phyloP scores from a whole-genome alignment of 2,797 vertebrate genomes.

The Psittacula derbiana region DNA sequence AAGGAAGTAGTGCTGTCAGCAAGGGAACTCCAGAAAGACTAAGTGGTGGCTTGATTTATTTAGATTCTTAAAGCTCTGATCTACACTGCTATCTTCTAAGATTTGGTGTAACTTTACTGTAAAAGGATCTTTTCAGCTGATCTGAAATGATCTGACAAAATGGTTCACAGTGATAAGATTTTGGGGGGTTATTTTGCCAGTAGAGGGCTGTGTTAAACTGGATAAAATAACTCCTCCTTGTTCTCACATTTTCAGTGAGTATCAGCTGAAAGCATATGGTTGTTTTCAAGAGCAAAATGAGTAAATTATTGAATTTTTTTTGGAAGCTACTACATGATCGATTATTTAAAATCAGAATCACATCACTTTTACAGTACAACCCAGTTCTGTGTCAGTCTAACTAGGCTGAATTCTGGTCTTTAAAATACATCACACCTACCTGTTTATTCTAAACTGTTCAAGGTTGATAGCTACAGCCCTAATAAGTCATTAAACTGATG shows the following conservation, averaged over 20 bases:
- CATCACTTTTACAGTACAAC: not conserved
- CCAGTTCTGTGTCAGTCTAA: not conserved
- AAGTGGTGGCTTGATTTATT: not conserved
- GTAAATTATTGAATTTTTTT: conserved; percentile 52
- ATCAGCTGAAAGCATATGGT: conserved; percentile 26
- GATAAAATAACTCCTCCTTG: conserved; percentile 37
- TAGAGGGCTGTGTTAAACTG: conserved; percentile 78
- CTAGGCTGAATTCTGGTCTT: conserved; percentile 14
- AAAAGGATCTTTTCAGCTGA: not conserved
- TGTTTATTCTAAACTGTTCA: conserved; percentile 32
- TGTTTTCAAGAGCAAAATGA: conserved; percentile 49
- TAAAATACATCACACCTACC: conserved; percentile 5
- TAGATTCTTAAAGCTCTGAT: not conserved
- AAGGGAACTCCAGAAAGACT: not conserved
- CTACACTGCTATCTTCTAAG: not conserved
- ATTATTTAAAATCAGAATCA: conserved; percentile 32
- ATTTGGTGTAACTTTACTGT: not conserved
- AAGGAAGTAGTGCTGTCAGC: not conserved
- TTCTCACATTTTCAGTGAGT: not conserved
- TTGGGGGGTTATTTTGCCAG: conserved; percentile 69
- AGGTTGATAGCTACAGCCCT: conserved; percentile 32
- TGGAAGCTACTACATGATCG: conserved; percentile 14
- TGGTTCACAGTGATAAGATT: not conserved
- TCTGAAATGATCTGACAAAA: conserved; percentile 1
- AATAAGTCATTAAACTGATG: conserved; percentile 47